Evolutionary conservation across 2,797 vertebrate genomes (phyloP).

Genomic region (Anas capensis): DNA sequence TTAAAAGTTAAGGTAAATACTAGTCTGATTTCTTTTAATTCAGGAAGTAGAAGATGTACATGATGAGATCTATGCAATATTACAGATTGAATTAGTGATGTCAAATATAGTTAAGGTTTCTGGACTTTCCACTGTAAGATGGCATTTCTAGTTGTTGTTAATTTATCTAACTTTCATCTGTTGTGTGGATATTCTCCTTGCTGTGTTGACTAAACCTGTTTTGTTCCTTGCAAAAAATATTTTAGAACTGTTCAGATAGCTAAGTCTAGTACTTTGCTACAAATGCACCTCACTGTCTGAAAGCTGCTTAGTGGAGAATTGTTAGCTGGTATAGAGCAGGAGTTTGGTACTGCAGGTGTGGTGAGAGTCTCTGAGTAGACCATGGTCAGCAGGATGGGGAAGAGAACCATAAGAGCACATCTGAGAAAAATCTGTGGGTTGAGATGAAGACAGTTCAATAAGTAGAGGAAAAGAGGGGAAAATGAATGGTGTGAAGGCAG

Average conservation of each 20-base stretch:
- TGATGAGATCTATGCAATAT: background rate
- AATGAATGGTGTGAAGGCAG: no score
- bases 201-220: background rate
- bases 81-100: background rate
- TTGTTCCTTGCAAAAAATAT: background rate
- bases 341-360: background rate
- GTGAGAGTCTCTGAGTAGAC: background rate
- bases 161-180: background rate
- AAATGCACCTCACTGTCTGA: background rate
- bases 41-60: rapidly evolving
- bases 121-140: background rate
- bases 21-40: background rate
- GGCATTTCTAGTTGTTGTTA: background rate
- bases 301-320: background rate
- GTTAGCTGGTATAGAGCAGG: rapidly evolving
- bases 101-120: background rate
- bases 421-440: no score
- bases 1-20: background rate
- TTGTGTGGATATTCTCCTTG: background rate
- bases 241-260: background rate
- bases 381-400: no score
- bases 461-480: no score
- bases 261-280: background rate
- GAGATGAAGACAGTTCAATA: no score
- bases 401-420: no score